Evolutionary conservation across 2,113 vertebrate genomes (phyloP), one percentile per base, ranked within the genome.

Genomic region (Megatriorchis doriae): DNA sequence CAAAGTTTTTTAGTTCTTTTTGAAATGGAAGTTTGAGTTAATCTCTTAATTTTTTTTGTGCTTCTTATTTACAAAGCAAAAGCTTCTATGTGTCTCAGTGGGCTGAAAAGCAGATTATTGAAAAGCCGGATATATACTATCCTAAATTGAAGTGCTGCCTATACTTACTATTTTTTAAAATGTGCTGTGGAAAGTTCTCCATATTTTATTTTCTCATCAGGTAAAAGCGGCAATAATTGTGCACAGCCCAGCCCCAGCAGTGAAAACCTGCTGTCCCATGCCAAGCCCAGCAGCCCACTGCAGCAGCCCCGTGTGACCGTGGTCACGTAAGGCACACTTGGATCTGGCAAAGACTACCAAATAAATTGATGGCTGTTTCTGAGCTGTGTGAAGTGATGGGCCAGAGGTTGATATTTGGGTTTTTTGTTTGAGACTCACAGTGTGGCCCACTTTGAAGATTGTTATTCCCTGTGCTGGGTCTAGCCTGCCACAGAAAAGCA

Each of bases 301-400:
- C 10, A 53, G 43, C 45, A 77, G 31, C 45, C 5, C 18, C 2
- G 0, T 0, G 1, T 13, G 25, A 23, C 25, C 0, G 1, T 2
- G 3, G 7, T 47, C 45, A 36, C 3, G 0, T 34, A 18, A 58
- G 25, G 38, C 16, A 75, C 4, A 4, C 10, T 26, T 15, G 23
- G 12, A 7, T 36, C 48, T 31, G 53, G 53, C 53, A 11, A 55
- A 55, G 53, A 22, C 31, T 40, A 42, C 9, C 34, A 48, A 52
- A 40, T 20, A 22, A 45, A 13, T 18, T 56, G 22, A 3, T 43
- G 4, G 27, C 32, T 62, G 43, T 42, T 88, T 42, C n/a, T 19
- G 47, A 56, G 29, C 38, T 72, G 42, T 11, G 4, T 74, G n/a
- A 86, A 75, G 13, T 13, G 25, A 63, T 71, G 63, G 13, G 22